Evolutionary conservation across 2,797 vertebrate species (phyloP).

Genomic region (Sebastiscus albofasciatus): DNA sequence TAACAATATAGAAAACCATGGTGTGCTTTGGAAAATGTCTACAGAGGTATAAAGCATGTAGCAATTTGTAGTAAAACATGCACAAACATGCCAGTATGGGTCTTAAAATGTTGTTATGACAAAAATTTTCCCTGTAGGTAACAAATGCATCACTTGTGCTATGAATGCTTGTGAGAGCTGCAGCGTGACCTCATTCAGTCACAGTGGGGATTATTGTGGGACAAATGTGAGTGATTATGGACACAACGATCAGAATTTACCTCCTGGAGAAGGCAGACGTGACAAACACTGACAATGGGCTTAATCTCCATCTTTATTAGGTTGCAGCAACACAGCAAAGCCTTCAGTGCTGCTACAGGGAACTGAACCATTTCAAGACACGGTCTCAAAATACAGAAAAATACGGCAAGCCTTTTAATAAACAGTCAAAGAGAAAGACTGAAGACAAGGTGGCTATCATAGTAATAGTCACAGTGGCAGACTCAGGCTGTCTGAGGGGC

Average conservation of each 20-base stretch:
- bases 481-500: neutral
- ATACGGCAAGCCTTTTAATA: neutral
- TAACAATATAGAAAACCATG: neutral
- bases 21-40: conserved; percentile 20
- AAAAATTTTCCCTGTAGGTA: neutral
- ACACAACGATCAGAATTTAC: neutral
- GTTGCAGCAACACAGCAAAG: neutral
- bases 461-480: neutral
- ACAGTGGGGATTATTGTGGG: neutral
- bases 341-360: neutral
- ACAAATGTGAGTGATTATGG: neutral
- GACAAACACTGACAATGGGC: conserved; percentile 5
- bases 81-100: neutral
- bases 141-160: neutral
- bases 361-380: neutral
- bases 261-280: neutral
- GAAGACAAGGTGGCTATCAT: neutral
- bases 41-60: neutral
- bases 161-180: neutral
- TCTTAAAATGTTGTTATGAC: neutral
- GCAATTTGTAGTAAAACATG: neutral
- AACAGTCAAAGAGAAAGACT: neutral
- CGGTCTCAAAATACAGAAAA: neutral
- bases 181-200: neutral
- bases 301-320: neutral